These are phyloP conservation scores for Caenorhabditis afra DNA, from an alignment of 2,888 invertebrate species.

Conservation along the genomic window DNA sequence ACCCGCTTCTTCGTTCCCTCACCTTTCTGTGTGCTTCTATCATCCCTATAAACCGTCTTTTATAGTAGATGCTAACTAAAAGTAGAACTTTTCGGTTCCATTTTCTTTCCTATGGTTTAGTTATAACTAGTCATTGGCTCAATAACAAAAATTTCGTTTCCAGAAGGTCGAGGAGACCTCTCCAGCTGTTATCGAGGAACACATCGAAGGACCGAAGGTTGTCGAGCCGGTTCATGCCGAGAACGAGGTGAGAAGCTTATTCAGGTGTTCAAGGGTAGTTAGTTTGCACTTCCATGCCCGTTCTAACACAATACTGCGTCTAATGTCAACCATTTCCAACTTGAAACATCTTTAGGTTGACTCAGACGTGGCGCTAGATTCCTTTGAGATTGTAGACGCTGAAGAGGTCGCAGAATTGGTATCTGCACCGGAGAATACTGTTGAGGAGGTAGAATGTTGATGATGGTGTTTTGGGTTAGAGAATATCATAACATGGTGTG, in stretches of 20 bases:
- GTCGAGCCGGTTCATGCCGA: slow-evolving; percentile 39
- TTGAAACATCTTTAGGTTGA: slow-evolving; percentile 42
- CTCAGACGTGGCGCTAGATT: slow-evolving; percentile 58
- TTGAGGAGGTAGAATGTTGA: slow-evolving; percentile 41
- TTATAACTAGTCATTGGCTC: slow-evolving; percentile 1
- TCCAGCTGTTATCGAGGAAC: slow-evolving; percentile 29
- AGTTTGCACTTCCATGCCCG: slow-evolving; percentile 33
- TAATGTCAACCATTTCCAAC: slow-evolving; percentile 3
- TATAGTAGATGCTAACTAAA: slow-evolving; percentile 15
- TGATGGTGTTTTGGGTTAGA: background rate
- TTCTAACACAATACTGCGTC: slow-evolving; percentile 11
- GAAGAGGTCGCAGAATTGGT: slow-evolving; percentile 47
- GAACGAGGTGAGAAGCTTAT: slow-evolving; percentile 21
- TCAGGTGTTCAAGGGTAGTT: slow-evolving; percentile 29
- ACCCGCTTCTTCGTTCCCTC: slow-evolving; percentile 53
- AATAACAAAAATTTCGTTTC: background rate
- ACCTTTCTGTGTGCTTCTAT: slow-evolving; percentile 36
- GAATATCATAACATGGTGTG: slow-evolving; percentile 40
- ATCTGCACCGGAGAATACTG: slow-evolving; percentile 49
- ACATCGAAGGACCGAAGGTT: slow-evolving; percentile 39
- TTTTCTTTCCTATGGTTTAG: slow-evolving; percentile 24
- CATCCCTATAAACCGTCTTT: slow-evolving; percentile 4
- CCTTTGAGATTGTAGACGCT: slow-evolving; percentile 53
- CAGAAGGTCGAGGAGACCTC: slow-evolving; percentile 42
- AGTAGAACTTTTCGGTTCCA: slow-evolving; percentile 22